Percentiles rank a stretch among this genome's conserved stretches.
Conservation (phyloP, 2,888 invertebrate species). For the Meiosimyza decipiens region DNA sequence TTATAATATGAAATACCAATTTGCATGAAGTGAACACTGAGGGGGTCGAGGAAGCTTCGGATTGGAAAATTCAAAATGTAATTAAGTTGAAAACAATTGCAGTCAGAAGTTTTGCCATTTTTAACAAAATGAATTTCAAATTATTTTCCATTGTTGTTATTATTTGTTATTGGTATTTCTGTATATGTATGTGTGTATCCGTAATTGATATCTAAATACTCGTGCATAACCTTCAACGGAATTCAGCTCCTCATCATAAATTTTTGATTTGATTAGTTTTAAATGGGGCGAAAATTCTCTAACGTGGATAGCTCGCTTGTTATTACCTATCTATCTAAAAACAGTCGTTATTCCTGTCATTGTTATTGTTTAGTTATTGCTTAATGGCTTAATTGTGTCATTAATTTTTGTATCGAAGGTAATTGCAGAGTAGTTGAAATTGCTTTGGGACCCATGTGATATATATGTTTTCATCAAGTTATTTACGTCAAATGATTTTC, state of each 20-base stretch:
- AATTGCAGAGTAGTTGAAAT: neutral
- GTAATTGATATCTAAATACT: constrained; percentile 30
- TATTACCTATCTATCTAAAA: neutral
- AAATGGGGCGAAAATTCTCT: constrained; percentile 48
- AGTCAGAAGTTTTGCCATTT: constrained; percentile 27
- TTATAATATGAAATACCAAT: too few relatives aligned
- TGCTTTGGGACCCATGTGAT: neutral
- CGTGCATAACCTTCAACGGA: constrained; percentile 15
- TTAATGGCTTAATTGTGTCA: constrained; percentile 13
- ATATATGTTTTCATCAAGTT: constrained; percentile 2
- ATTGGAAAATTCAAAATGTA: constrained; percentile 48
- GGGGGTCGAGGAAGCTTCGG: constrained; percentile 47
- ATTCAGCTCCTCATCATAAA: constrained; percentile 38
- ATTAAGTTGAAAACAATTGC: constrained; percentile 20
- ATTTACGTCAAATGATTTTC: constrained; percentile 20
- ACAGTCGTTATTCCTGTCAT: neutral
- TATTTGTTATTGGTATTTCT: neutral
- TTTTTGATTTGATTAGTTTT: constrained; percentile 59
- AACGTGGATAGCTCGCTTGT: neutral
- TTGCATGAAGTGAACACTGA: neutral
- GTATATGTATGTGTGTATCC: neutral
- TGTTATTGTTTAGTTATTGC: neutral
- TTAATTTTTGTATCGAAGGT: neutral
- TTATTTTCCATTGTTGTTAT: constrained; percentile 23
- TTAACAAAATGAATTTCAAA: constrained; percentile 54